phyloP scores from a whole-genome alignment of 2,113 vertebrate genomes.

The Dicentrarchus labrax region DNA sequence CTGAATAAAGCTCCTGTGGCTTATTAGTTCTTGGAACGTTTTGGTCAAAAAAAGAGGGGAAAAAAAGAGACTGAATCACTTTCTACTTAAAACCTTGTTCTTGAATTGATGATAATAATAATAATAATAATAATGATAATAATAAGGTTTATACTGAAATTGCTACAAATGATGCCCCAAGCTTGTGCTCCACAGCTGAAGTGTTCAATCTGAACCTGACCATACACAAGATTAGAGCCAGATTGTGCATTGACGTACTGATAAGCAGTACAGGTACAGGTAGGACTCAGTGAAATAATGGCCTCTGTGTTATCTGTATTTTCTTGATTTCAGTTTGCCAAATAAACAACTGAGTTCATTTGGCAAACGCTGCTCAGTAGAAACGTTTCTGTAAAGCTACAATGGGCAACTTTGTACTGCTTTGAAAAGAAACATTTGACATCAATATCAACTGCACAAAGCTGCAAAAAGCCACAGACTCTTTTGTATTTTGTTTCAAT shows the following conservation, averaged over 20 bases:
- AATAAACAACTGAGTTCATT: not conserved
- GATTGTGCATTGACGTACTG: not conserved
- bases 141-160: too few relatives aligned
- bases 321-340: not conserved
- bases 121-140: too few relatives aligned
- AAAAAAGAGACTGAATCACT: too few relatives aligned
- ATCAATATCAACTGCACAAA: not conserved
- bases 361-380: not conserved
- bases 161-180: too few relatives aligned
- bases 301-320: not conserved
- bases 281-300: not conserved
- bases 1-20: not conserved
- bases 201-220: not conserved
- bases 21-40: not conserved
- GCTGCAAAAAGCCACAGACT: not conserved
- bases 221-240: not conserved
- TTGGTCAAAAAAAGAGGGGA: too few relatives aligned
- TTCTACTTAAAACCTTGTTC: too few relatives aligned
- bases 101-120: too few relatives aligned
- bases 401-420: not conserved
- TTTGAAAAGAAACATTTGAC: not conserved
- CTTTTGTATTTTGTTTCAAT: not conserved
- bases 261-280: not conserved
- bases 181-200: too few relatives aligned
- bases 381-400: not conserved